A percentile compares a stretch with the other conserved stretches of the same genome.
Evolutionary conservation across 2,113 vertebrate genomes (phyloP).

Genomic region (Macquaria ambigua): DNA sequence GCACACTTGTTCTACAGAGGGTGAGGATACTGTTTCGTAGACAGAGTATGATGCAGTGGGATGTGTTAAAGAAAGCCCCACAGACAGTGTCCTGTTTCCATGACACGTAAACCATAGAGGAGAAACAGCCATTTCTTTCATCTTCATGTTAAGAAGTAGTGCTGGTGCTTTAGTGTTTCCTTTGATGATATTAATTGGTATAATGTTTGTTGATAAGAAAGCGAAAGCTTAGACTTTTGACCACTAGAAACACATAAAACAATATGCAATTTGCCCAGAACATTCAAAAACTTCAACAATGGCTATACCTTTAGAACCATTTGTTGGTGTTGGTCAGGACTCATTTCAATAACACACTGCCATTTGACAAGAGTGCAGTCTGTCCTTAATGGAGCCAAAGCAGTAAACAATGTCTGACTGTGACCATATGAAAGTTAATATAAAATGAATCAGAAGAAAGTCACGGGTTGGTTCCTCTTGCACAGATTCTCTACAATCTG

Average conservation of each 20-base stretch:
- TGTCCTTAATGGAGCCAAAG: background rate
- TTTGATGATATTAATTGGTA: background rate
- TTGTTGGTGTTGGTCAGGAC: background rate
- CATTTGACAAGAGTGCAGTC: background rate
- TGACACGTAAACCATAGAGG: background rate
- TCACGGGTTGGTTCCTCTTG: background rate
- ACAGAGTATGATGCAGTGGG: background rate
- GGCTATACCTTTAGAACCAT: background rate
- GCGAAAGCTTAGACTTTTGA: background rate
- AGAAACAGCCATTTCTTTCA: background rate
- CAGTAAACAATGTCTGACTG: background rate
- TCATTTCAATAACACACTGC: background rate
- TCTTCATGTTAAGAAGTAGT: background rate
- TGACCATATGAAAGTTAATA: background rate
- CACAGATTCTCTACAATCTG: background rate
- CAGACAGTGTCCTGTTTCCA: background rate
- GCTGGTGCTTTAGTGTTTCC: background rate
- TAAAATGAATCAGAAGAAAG: background rate
- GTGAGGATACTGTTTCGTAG: background rate
- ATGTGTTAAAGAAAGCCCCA: background rate
- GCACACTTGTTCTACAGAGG: slow-evolving; percentile 5
- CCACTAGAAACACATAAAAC: background rate
- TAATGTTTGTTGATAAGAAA: background rate
- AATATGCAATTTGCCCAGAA: too few relatives aligned
- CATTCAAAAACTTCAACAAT: background rate